Base-by-base conservation (phyloP, 2,113 vertebrate genomes). In the Pteropus alecto region DNA sequence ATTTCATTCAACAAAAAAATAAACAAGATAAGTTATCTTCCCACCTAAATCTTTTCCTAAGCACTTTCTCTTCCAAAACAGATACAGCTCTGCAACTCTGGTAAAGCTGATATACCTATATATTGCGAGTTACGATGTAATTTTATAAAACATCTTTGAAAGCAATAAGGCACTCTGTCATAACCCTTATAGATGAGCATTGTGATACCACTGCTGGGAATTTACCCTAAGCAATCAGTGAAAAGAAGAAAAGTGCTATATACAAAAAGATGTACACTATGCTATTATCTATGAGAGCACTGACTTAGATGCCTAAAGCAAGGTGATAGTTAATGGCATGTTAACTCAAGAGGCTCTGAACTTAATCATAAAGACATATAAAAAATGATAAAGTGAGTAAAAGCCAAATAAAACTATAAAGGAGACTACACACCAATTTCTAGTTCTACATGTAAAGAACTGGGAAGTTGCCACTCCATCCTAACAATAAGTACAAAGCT, bases 41-140 rank as follows among this genome's bases (percentile, higher is more conserved):
- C 81, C 38, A 0, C 9, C 35, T 88, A 97, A 93, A 79, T 94
- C 97, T 97, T 98, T 98, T 98, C 97, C 97, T 97, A 43, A 71
- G 43, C 79, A 76, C 60, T 70, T 63, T 41, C n/a, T 56, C 63
- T 78, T 78, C 51, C 63, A 68, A 93, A 93, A 58, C 30, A 92
- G 51, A 82, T 71, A 81, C 6, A 43, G 22, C 35, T 86, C 61
- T 86, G 60, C 21, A 94, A 77, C 41, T 85, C 19, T 51, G n/a
- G 28, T 60, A 77, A 84, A 77, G 61, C 11, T 77, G 26, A 94
- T 21, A 77, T 68, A 85, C 28, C 61, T 85, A 60, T 22, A 94
- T 38, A 58, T 33, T 43, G 56, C n/a, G 43, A 63, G 56, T 73
- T 24, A 82, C 1, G 65, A 30, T 43, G 10, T 48, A 83, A 94